Conservation (phyloP, 2,888 invertebrate genomes). For the Micoletzkya japonica region DNA sequence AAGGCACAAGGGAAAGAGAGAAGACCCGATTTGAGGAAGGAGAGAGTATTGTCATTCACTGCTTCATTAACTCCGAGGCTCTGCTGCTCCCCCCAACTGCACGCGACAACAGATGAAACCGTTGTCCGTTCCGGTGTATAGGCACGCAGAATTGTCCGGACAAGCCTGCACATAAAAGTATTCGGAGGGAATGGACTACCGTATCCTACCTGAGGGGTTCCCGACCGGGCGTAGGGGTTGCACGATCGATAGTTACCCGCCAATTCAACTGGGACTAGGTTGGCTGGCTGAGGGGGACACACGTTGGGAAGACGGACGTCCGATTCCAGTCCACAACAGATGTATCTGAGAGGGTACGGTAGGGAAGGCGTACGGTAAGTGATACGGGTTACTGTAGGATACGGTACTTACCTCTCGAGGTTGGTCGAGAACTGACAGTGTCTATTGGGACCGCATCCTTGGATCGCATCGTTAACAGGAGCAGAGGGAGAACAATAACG, state of each 20-base stretch:
- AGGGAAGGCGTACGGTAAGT: neutral
- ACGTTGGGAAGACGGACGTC: slow-evolving; percentile 62
- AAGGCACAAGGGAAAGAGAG: slow-evolving; percentile 9
- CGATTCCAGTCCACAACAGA: slow-evolving; percentile 61
- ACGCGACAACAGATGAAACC: slow-evolving; percentile 63
- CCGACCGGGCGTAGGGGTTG: slow-evolving; percentile 58
- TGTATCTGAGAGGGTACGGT: slow-evolving; percentile 43
- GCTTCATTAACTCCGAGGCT: slow-evolving; percentile 27
- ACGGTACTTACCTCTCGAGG: slow-evolving; percentile 37
- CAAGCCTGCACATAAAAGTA: slow-evolving; percentile 41
- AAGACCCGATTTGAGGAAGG: slow-evolving; percentile 22
- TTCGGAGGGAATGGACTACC: neutral
- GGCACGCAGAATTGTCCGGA: slow-evolving; percentile 58
- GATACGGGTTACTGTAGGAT: neutral
- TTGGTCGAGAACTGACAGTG: slow-evolving; percentile 62
- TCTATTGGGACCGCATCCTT: slow-evolving; percentile 61
- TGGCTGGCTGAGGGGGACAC: slow-evolving; percentile 62
- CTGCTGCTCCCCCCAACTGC: slow-evolving; percentile 49
- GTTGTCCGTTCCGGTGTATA: slow-evolving; percentile 61
- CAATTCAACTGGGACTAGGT: slow-evolving; percentile 60
- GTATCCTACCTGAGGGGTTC: slow-evolving; percentile 44
- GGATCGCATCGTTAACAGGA: slow-evolving; percentile 59
- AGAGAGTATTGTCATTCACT: slow-evolving; percentile 63
- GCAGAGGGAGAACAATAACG: slow-evolving; percentile 61
- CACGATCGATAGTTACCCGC: slow-evolving; percentile 48